Conservation (phyloP, 1,140 invertebrate species). For the Odontomachus brunneus region DNA sequence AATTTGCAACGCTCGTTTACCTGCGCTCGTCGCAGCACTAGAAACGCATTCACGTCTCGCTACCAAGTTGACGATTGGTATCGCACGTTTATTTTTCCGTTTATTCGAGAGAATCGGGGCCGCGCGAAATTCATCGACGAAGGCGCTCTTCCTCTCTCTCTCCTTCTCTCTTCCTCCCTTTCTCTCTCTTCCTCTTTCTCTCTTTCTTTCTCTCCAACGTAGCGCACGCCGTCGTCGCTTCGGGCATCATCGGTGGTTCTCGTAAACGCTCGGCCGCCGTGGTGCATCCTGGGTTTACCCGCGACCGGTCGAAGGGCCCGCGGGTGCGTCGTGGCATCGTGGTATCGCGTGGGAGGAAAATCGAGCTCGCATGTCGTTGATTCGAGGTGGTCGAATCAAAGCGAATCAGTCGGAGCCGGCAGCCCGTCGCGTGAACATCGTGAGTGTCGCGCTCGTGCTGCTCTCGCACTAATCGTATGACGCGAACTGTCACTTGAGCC, state of each 20-base stretch:
- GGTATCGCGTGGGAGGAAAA: constrained; percentile 30
- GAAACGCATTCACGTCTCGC: no score
- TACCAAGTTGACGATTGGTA: neutral
- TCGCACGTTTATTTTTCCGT: neutral
- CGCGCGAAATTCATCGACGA: neutral
- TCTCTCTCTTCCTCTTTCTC: no score
- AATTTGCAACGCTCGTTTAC: no score
- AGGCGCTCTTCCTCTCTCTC: neutral
- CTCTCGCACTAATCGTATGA: neutral
- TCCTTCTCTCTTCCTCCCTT: no score
- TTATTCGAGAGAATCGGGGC: neutral
- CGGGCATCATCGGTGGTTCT: neutral
- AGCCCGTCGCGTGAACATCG: constrained; percentile 72
- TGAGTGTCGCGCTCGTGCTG: constrained; percentile 5
- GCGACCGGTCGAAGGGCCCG: constrained; percentile 53
- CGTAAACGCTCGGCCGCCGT: neutral
- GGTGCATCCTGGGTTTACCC: neutral
- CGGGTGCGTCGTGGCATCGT: constrained; percentile 45
- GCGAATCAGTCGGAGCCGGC: constrained; percentile 74
- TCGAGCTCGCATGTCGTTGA: constrained; percentile 72
- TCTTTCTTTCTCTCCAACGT: neutral
- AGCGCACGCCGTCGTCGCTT: neutral
- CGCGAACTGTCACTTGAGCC: constrained; percentile 33
- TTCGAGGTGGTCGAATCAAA: constrained; percentile 26
- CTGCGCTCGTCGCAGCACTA: no score